A percentile compares a stretch with the other conserved stretches of the same genome.
phyloP scores from a whole-genome alignment of 2,797 vertebrate species.

The Cygnus olor region DNA sequence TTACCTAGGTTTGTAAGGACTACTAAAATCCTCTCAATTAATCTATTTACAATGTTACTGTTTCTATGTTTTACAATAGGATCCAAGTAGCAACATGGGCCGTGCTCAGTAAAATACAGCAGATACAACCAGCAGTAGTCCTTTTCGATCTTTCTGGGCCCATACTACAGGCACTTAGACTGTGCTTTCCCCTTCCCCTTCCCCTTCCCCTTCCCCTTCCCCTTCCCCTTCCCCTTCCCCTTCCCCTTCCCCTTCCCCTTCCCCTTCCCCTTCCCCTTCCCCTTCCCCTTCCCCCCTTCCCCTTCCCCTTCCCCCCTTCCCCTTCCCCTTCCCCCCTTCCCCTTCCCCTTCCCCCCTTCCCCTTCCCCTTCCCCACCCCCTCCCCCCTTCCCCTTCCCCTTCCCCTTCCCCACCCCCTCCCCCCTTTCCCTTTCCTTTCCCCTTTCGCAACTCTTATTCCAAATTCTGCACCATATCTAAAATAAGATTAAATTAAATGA shows the following conservation, averaged over 20 bases:
- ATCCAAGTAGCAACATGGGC: rapidly evolving
- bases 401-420: no score
- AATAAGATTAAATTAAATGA: not conserved
- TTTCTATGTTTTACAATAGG: not conserved
- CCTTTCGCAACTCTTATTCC: not conserved
- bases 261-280: no score
- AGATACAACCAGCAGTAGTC: not conserved
- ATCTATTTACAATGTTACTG: not conserved
- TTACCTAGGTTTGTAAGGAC: not conserved
- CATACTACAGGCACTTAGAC: no score
- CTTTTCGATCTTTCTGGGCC: not conserved
- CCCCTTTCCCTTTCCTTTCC: not conserved
- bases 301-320: no score
- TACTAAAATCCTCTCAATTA: not conserved
- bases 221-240: no score
- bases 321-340: not conserved
- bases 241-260: no score
- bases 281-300: not conserved
- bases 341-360: not conserved
- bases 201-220: not conserved
- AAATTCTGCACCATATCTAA: not conserved
- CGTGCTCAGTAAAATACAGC: not conserved
- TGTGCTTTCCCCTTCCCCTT: no score
- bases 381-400: no score
- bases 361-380: no score